These are phyloP conservation scores for Proteles cristata DNA, from an alignment of 2,113 vertebrate genomes.

Conservation along the genomic window DNA sequence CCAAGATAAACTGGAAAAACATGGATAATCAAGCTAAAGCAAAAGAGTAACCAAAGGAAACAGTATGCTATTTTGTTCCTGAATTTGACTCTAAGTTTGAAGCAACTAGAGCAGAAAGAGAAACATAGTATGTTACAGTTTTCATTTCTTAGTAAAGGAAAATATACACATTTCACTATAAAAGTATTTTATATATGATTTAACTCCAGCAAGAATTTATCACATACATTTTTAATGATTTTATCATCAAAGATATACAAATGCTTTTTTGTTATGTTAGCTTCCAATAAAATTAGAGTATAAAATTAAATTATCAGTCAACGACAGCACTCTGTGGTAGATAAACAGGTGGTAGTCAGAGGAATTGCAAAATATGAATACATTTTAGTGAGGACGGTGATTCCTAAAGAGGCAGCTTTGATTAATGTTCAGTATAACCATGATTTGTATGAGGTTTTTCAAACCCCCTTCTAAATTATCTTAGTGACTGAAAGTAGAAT, in stretches of 20 bases:
- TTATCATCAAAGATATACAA: background rate
- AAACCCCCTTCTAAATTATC: background rate
- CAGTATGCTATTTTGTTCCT: background rate
- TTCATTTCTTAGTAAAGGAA: background rate
- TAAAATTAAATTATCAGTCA: background rate
- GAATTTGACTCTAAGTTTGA: background rate
- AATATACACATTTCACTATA: background rate
- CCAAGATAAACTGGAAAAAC: background rate
- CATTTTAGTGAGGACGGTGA: no score
- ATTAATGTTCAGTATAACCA: background rate
- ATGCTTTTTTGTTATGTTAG: background rate
- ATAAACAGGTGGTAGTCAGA: background rate
- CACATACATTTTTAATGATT: background rate
- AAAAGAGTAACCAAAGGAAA: background rate
- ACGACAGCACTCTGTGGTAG: background rate
- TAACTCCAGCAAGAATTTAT: background rate
- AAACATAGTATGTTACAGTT: background rate
- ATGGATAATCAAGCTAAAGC: background rate
- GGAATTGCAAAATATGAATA: accelerated
- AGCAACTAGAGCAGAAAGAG: background rate
- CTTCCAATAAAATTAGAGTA: background rate
- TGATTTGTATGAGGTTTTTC: background rate
- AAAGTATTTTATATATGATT: background rate
- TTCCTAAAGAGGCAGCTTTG: background rate
- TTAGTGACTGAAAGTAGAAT: background rate